phyloP scores from a whole-genome alignment of 2,888 invertebrate species.

The Leucophenga montana region DNA sequence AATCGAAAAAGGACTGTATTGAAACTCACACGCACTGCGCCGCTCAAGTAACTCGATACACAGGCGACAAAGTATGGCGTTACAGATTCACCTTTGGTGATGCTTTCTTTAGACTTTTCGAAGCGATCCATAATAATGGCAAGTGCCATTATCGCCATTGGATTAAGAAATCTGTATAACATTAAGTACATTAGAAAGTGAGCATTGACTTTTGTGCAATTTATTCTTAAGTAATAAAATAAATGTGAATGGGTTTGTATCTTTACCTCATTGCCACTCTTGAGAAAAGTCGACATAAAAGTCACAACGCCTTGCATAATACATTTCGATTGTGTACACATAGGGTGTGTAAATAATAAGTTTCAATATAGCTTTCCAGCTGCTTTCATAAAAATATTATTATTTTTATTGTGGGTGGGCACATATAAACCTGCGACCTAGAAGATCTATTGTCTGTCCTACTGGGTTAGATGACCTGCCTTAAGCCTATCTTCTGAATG shows the following conservation, averaged over 20 bases:
- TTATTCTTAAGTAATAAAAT: too few relatives aligned
- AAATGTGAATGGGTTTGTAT: too few relatives aligned
- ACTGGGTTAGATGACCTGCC: too few relatives aligned
- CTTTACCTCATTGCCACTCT: too few relatives aligned
- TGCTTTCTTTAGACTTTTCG: conserved; percentile 24
- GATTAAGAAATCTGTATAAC: not conserved
- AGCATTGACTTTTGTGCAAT: not conserved
- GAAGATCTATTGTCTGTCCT: too few relatives aligned
- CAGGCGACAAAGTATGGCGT: conserved; percentile 1
- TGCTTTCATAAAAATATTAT: too few relatives aligned
- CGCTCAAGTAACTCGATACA: not conserved
- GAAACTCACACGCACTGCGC: conserved; percentile 14
- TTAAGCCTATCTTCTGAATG: too few relatives aligned
- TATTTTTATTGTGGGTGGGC: too few relatives aligned
- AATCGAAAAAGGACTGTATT: not conserved
- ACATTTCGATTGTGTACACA: too few relatives aligned
- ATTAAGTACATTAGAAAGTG: conserved; percentile 6
- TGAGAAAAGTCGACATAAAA: conserved; percentile 25
- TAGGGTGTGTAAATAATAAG: too few relatives aligned
- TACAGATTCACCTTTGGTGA: not conserved
- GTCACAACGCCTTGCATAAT: conserved; percentile 6
- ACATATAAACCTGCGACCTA: too few relatives aligned
- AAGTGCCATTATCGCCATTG: conserved; percentile 16
- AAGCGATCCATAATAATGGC: not conserved
- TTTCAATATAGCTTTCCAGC: too few relatives aligned